A percentile compares a stretch with the other conserved stretches of the same genome.
These are phyloP conservation scores for Drosophila pruinosa DNA, from an alignment of 1,140 invertebrate genomes.

Conservation along the genomic window DNA sequence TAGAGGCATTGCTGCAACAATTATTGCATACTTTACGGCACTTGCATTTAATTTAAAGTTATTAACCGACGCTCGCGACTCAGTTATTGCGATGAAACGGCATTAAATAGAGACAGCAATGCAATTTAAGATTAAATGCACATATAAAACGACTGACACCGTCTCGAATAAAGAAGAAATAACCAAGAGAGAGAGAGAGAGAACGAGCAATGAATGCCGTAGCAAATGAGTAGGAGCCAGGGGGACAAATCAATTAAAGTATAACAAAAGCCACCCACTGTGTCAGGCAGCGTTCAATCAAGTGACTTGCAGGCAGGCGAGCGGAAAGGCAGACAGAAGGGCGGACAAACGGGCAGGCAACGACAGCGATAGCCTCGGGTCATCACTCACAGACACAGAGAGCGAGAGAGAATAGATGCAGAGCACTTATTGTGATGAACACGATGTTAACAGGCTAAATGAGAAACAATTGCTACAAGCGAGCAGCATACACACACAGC, in stretches of 20 bases:
- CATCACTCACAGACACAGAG: slow-evolving; percentile 62
- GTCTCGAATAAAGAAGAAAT: not conserved
- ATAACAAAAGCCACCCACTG: slow-evolving; percentile 62
- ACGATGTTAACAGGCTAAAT: slow-evolving; percentile 79
- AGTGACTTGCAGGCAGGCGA: slow-evolving; percentile 24
- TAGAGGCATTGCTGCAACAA: slow-evolving; percentile 51
- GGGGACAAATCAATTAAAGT: slow-evolving; percentile 75
- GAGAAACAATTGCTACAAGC: slow-evolving; percentile 78
- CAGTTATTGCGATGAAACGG: not conserved
- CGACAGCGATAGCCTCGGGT: slow-evolving; percentile 57
- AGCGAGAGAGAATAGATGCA: slow-evolving; percentile 35
- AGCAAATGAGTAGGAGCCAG: not conserved
- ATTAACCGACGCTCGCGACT: slow-evolving; percentile 53
- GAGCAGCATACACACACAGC: slow-evolving; percentile 44
- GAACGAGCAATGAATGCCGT: not conserved
- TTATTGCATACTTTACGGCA: slow-evolving; percentile 76
- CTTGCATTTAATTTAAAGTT: slow-evolving; percentile 74
- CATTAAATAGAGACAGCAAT: slow-evolving; percentile 11
- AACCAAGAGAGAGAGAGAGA: not conserved
- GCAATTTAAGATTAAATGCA: slow-evolving; percentile 27
- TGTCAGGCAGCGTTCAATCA: slow-evolving; percentile 63
- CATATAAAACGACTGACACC: too few relatives aligned
- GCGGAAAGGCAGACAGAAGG: slow-evolving; percentile 2
- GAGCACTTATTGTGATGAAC: slow-evolving; percentile 80
- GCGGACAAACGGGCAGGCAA: slow-evolving; percentile 2